Evolutionary conservation across 2,888 invertebrate species (phyloP), one percentile per base, ranked within the genome.

Genomic region (Oxyscelio sp.): DNA sequence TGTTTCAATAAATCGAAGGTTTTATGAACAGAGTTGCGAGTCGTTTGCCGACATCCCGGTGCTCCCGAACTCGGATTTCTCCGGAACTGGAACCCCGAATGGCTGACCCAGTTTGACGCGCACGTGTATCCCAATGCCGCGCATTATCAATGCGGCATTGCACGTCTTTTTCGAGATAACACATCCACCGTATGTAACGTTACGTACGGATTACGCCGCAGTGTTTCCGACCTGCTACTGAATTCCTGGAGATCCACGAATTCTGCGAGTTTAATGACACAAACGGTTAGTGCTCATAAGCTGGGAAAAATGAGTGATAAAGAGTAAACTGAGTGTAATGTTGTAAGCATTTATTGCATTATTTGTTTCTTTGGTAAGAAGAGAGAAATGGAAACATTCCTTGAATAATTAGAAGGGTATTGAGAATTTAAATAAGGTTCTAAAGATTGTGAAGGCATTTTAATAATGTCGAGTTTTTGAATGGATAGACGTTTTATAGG

Each of bases 21-120:
- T 48, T 38, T 11, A 24, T 38, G 48, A 38, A 65, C 48, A n/a
- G 4, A n/a, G 45, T 52, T 3, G n/a, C 6, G 2, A 27, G 8
- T 27, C 13, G 43, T 59, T 68, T 13, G 34, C 48, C 38, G 58
- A 15, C 19, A 52, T 63, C 34, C 70, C 27, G 68, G 38, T 43
- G 40, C 48, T 52, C 54, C 70, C 48, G 52, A 27, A 68, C 24
- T 54, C 24, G 68, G 63, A 54, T 74, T 48, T 58, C 58, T 40
- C 9, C 13, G 50, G 24, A 79, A 45, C 48, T 79, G 58, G 63
- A 59, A 65, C 17, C 56, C 71, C 27, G 17, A 79, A 52, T 70
- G 56, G 59, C 6, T 81, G 74, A 81, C 81, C 81, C 56, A 81
- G 74, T 81, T 81, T 6, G 15, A n/a, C 15, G 68, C 63, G 52